Evolutionary conservation across 2,113 vertebrate species (phyloP), one percentile per base, ranked within the genome.

Genomic region (Apodemus sylvaticus): DNA sequence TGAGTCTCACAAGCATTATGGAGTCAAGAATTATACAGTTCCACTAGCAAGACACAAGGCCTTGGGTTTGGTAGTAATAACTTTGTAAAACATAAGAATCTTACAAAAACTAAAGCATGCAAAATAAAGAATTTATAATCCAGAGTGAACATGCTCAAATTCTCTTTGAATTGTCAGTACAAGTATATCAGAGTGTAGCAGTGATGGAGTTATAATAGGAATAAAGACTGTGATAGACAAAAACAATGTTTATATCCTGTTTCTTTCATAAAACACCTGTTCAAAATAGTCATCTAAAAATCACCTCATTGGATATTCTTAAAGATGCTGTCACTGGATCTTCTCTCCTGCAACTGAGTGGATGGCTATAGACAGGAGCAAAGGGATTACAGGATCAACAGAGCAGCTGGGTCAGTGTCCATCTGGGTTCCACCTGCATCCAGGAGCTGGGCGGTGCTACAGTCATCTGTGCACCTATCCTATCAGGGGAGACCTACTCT

Each of bases 1-100:
- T 97, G 93, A 93, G 97, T 98, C 97, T 98, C 94, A 96, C 97
- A 98, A 98, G 97, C 94, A 97, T 98, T 98, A 98, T 73, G 86
- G 85, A 98, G 97, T 95, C 24, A n/a, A 98, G 94, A 98, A 83
- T 94, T 97, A 96, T 92, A 89, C 7, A 90, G 89, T 97, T 98
- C 79, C 26, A 31, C 94, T 97, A 95, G 92, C 96, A 97, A 97
- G 94, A 94, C 88, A 94, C 74, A 91, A 92, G 26, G 34, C 53
- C 34, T 82, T 95, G 86, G 91, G 36, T 97, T 97, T 90, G n/a
- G 91, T 96, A 93, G 31, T 93, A 97, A 97, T 97, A 95, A 79
- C 66, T 79, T 89, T 60, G 24, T 71, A 95, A 86, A 95, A 87
- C 71, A 90, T 24, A n/a, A 17, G 45, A 97, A 94, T 95, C 89